phyloP scores from a whole-genome alignment of 2,797 vertebrate species.

The Molossus alvarezi region DNA sequence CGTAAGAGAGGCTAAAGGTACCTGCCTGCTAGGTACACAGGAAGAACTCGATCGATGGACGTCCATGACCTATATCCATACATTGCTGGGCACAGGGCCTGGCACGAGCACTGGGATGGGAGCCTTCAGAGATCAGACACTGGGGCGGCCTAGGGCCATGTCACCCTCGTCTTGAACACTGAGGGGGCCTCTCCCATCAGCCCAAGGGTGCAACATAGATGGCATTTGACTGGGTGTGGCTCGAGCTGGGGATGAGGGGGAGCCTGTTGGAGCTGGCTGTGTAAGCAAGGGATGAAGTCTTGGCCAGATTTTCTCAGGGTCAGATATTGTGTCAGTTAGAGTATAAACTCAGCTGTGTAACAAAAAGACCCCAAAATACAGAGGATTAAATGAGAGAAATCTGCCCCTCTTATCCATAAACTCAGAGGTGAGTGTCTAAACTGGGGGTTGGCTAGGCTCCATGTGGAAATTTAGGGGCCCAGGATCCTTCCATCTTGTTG shows the following conservation, averaged over 20 bases:
- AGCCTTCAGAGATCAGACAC: not conserved
- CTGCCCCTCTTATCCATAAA: not conserved
- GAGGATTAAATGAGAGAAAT: not conserved
- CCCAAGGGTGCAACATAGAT: not conserved
- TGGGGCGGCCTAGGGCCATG: not conserved
- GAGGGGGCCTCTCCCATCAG: not conserved
- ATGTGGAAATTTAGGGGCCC: not conserved
- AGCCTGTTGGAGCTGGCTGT: not conserved
- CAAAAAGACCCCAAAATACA: not conserved
- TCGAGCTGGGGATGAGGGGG: not conserved
- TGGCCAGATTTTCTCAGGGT: not conserved
- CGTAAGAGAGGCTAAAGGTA: not conserved
- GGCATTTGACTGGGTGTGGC: not conserved
- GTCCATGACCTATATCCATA: not conserved
- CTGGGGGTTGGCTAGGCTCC: not conserved
- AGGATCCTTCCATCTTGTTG: not conserved
- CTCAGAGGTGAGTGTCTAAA: not conserved
- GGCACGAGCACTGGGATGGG: not conserved
- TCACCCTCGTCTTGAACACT: not conserved
- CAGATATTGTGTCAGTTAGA: not conserved
- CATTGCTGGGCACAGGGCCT: not conserved
- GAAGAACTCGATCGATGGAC: rapidly evolving
- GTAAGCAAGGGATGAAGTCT: not conserved
- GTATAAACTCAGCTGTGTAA: not conserved
- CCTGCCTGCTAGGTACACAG: not conserved